A percentile compares a stretch with the other conserved stretches of the same genome.
phyloP scores from a whole-genome alignment of 2,797 vertebrate genomes.

The Megaceryle alcyon region DNA sequence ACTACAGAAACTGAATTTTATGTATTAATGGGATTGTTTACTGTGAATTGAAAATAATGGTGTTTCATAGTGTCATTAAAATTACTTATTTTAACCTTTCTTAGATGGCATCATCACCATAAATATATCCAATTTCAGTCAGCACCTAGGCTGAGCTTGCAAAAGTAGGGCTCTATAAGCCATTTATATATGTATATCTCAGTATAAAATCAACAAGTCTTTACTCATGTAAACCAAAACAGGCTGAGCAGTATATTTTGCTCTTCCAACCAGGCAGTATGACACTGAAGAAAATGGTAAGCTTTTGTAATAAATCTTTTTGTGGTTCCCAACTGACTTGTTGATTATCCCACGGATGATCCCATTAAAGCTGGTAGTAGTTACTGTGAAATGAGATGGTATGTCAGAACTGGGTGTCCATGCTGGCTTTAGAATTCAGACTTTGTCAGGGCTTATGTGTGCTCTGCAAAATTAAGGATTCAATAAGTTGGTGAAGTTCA shows the following conservation, averaged over 20 bases:
- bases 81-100: not conserved
- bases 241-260: not conserved
- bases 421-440: not conserved
- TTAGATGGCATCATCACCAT: not conserved
- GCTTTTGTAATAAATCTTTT: not conserved
- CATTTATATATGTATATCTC: not conserved
- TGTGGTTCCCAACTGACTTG: not conserved
- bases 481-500: not conserved
- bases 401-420: not conserved
- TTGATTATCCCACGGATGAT: not conserved
- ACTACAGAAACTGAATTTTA: not conserved
- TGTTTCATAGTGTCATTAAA: not conserved
- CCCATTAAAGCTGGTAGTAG: not conserved
- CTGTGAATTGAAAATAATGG: not conserved
- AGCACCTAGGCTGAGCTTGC: not conserved
- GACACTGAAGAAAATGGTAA: not conserved
- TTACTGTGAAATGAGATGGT: not conserved
- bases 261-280: not conserved
- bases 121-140: not conserved
- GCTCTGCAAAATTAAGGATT: not conserved
- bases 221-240: not conserved
- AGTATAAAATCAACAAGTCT: not conserved
- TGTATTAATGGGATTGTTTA: not conserved
- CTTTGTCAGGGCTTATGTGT: not conserved
- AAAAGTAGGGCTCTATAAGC: not conserved